Evolutionary conservation across 2,113 vertebrate genomes (phyloP).

Genomic region (Tragelaphus strepsiceros): DNA sequence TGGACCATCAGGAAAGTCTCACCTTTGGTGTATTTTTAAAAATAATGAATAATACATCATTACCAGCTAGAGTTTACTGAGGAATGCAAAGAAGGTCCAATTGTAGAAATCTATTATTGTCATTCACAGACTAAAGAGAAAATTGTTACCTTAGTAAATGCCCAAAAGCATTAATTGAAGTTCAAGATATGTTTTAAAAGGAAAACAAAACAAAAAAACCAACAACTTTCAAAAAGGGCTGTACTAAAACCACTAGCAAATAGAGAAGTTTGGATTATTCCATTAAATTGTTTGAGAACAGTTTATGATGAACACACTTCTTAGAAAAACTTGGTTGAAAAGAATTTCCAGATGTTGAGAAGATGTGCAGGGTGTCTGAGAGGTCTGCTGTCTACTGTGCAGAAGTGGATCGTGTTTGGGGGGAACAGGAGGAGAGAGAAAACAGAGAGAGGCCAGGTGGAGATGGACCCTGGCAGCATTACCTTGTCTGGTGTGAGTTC

Average conservation of each 20-base stretch:
- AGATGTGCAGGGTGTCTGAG: not conserved
- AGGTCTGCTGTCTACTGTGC: not conserved
- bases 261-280: not conserved
- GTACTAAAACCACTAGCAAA: not conserved
- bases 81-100: not conserved
- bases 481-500: not conserved
- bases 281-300: not conserved
- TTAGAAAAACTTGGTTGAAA: not conserved
- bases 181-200: not conserved
- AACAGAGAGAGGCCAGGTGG: not conserved
- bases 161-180: not conserved
- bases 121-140: not conserved
- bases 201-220: not conserved
- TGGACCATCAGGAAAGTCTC: not conserved
- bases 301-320: not conserved
- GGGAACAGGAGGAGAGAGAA: not conserved
- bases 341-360: not conserved
- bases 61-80: not conserved
- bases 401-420: not conserved
- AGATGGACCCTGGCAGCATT: not conserved
- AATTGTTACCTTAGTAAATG: not conserved
- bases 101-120: not conserved
- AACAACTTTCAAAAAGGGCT: not conserved
- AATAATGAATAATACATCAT: not conserved
- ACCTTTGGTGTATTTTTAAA: not conserved